Conservation (phyloP, 2,113 vertebrate species). For the Brachypteracias leptosomus region DNA sequence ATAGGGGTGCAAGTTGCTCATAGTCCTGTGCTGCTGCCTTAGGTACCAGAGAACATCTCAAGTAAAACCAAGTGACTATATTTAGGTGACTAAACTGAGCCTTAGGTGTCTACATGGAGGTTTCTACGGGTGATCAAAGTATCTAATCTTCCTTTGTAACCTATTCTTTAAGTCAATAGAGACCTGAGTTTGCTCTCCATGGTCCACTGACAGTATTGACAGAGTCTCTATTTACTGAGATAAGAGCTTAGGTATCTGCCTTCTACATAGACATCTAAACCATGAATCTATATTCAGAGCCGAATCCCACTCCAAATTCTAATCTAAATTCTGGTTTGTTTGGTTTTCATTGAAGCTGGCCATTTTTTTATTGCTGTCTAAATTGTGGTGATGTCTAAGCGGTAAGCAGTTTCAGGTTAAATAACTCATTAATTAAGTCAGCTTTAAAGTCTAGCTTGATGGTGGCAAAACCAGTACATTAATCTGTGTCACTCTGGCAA, state of each 20-base stretch:
- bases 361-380: background rate
- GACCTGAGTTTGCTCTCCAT: background rate
- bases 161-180: background rate
- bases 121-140: background rate
- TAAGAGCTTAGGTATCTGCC: background rate
- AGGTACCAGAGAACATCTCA: background rate
- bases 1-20: background rate
- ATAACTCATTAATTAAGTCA: background rate
- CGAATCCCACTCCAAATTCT: background rate
- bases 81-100: background rate
- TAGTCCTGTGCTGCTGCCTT: background rate
- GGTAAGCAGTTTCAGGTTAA: background rate
- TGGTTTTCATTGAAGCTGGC: accelerated
- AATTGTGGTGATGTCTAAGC: background rate
- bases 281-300: background rate
- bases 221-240: background rate
- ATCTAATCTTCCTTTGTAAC: background rate
- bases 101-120: background rate
- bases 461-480: background rate
- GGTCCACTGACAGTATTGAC: background rate
- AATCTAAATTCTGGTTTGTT: background rate
- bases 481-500: background rate
- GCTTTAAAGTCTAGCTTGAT: background rate
- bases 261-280: background rate
- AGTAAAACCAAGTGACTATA: background rate